Evolutionary conservation across 2,888 invertebrate species (phyloP).

Genomic region (Coenonympha arcania): DNA sequence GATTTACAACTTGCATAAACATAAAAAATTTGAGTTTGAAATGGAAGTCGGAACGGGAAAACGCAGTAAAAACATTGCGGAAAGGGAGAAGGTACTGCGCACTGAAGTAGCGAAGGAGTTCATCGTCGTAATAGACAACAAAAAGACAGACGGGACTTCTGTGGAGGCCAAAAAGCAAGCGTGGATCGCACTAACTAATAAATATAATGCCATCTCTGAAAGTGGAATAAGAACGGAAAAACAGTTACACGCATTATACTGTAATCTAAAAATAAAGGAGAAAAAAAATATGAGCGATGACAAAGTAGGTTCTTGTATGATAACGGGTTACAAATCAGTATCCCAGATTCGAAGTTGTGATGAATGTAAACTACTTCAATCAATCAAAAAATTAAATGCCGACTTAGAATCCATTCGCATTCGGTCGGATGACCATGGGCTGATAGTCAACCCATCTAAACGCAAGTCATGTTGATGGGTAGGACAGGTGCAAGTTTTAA

Average conservation of each 20-base stretch:
- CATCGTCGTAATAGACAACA: constrained; percentile 16
- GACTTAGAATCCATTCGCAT: no score
- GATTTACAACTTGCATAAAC: no score
- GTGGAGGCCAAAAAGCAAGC: constrained; percentile 2
- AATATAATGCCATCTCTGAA: neutral
- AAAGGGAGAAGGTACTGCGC: constrained; percentile 21
- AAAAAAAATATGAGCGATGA: neutral
- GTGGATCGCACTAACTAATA: neutral
- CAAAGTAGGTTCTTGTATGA: neutral
- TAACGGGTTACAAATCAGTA: no score
- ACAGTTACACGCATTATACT: neutral
- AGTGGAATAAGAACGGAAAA: neutral
- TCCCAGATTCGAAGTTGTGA: no score
- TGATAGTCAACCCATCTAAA: no score
- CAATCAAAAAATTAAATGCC: no score
- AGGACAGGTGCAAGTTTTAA: no score
- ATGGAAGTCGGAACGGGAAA: no score
- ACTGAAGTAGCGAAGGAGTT: constrained; percentile 21
- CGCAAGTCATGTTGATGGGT: no score
- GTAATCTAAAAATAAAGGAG: neutral
- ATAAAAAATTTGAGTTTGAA: no score
- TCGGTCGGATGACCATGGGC: no score
- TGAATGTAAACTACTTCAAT: no score
- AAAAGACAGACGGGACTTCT: constrained; percentile 18
- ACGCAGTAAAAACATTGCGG: constrained; percentile 22